Base-by-base conservation (phyloP, 2,888 invertebrate genomes). In the Drosophila parthenogenetica region DNA sequence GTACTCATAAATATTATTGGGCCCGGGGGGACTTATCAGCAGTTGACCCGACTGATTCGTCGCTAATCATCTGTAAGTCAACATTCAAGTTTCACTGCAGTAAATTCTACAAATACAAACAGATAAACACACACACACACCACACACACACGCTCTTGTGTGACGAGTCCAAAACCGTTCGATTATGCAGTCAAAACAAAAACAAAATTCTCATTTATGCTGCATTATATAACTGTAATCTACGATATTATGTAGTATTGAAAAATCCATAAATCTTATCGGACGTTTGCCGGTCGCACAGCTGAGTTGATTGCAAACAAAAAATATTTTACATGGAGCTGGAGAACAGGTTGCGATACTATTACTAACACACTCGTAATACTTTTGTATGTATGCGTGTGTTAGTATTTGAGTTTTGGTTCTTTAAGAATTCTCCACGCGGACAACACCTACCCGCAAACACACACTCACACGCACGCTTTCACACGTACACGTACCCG, bases 321-420 rank as follows among this genome's bases (percentile, higher is more conserved):
- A 51, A 5, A 66, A 35, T 29, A 32, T 14, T 2, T 46, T 55
- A 35, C 14, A 8, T 11, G n/a, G 49, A 22, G 58, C 72, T 76
- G 69, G 70, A 69, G 75, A 83, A 85, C 87, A 89, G 88, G 83
- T 83, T 89, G 86, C 69, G 58, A 48, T 45, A 60, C 59, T 45
- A 16, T 66, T 63, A 65, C 67, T 63, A 58, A 39, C 45, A 60
- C 63, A 50, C 43, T 61, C 37, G 13, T 13, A 14, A 14, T 68
- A 11, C 39, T 17, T 45, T 14, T 57, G 37, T 54, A 35, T 62
- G 62, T 50, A 40, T 53, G 59, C 19, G 49, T 69, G 69, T 46
- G 54, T 13, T 17, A 43, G 42, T 49, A 40, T 40, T 46, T 43
- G 32, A 53, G 39, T 51, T 54, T 58, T 19, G 62, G 70, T 55